A percentile compares a stretch with the other conserved stretches of the same genome.
Evolutionary conservation across 2,113 vertebrate genomes (phyloP).

Genomic region (Procapra przewalskii): DNA sequence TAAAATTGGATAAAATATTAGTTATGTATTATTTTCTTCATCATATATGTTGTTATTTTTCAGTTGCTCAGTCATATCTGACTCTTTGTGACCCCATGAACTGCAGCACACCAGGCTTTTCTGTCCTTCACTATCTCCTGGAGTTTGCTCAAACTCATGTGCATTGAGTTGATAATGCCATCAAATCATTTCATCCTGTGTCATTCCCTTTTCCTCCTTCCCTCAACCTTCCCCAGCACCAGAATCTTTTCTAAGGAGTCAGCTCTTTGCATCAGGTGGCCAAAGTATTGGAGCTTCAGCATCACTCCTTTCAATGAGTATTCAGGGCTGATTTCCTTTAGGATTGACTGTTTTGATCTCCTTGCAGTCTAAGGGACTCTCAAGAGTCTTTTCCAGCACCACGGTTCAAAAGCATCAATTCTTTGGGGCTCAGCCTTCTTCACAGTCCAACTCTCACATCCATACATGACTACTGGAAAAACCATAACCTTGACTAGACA

Average conservation of each 20-base stretch:
- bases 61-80: not conserved
- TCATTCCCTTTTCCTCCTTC: not conserved
- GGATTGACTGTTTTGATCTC: not conserved
- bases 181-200: not conserved
- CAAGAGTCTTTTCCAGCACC: not conserved
- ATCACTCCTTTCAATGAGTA: not conserved
- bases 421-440: not conserved
- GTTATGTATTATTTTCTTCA: not conserved
- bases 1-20: not conserved
- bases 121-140: not conserved
- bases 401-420: not conserved
- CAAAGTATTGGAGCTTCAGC: not conserved
- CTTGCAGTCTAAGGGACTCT: not conserved
- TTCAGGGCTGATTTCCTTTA: not conserved
- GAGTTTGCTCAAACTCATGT: not conserved
- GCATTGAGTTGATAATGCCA: not conserved
- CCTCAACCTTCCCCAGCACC: not conserved
- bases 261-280: not conserved
- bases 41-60: not conserved
- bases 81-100: not conserved
- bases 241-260: not conserved
- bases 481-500: not conserved
- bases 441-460: not conserved
- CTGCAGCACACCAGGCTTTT: not conserved
- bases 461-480: not conserved